Percentiles rank a stretch among this genome's conserved stretches.
These are phyloP conservation scores for Myanophis thanlyinensis DNA, from an alignment of 2,113 vertebrate genomes.

Conservation along the genomic window DNA sequence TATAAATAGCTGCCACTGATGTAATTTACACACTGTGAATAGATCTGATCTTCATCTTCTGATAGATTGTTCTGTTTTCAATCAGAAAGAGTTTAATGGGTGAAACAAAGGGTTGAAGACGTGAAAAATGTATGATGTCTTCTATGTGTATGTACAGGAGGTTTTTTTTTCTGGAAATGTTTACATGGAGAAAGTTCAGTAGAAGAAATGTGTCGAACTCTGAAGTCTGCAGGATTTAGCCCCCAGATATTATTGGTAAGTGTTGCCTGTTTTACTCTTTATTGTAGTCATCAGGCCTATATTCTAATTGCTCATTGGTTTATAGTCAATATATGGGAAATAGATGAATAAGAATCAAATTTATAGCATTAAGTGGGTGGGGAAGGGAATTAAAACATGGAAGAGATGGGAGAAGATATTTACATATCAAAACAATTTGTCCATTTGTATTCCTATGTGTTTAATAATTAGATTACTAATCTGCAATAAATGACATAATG, in stretches of 20 bases:
- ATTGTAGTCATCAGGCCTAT: background rate
- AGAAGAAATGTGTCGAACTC: conserved; percentile 77
- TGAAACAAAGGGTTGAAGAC: rapidly evolving
- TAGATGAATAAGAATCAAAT: background rate
- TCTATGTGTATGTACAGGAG: conserved; percentile 72
- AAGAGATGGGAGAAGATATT: too few relatives aligned
- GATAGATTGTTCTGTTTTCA: background rate
- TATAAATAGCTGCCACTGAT: background rate
- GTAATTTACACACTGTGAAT: background rate
- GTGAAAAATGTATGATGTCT: background rate
- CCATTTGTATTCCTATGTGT: background rate
- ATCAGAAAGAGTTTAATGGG: background rate
- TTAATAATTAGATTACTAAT: background rate
- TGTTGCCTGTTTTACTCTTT: background rate
- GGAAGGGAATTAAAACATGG: background rate
- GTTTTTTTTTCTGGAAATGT: conserved; percentile 94
- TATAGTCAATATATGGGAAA: background rate
- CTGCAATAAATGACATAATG: background rate
- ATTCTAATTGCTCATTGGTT: background rate
- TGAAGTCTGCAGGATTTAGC: conserved; percentile 85
- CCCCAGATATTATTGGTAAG: conserved; percentile 92
- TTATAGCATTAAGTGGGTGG: background rate
- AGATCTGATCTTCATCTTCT: background rate
- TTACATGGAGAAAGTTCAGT: conserved; percentile 82
- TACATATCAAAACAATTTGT: background rate